A percentile compares a stretch with the other conserved stretches of the same genome.
Conservation (phyloP, 2,888 invertebrate genomes). For the Strigamia maritima region DNA sequence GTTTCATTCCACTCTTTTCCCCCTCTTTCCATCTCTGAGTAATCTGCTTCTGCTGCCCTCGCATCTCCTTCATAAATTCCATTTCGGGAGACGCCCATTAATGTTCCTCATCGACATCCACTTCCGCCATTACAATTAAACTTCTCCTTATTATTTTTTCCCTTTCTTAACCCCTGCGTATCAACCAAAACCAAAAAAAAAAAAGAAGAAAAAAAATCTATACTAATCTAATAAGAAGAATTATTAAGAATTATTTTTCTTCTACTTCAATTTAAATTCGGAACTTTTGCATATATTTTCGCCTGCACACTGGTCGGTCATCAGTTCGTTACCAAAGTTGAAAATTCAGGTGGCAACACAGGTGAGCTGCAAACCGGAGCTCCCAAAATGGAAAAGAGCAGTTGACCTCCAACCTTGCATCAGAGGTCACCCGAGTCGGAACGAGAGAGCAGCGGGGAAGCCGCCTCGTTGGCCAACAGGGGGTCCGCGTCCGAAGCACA, state of each 20-base stretch:
- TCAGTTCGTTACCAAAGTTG: constrained; percentile 19
- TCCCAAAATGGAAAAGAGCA: constrained; percentile 34
- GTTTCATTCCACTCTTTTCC: constrained; percentile 34
- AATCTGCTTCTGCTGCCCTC: constrained; percentile 34
- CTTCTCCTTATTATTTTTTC: background rate
- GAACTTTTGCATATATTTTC: no score
- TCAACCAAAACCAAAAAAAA: background rate
- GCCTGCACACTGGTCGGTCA: background rate
- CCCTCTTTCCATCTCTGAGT: constrained; percentile 34
- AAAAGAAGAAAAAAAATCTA: background rate
- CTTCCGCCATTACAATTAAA: constrained; percentile 34
- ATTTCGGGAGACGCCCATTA: constrained; percentile 34
- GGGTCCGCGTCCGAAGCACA: constrained; percentile 34
- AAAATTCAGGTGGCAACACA: constrained; percentile 32
- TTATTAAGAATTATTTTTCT: no score
- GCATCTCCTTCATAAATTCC: constrained; percentile 34
- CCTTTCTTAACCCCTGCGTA: background rate
- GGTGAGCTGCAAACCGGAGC: constrained; percentile 32
- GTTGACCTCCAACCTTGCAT: constrained; percentile 31
- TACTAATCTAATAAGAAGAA: no score
- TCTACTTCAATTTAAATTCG: no score
- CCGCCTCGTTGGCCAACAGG: constrained; percentile 25
- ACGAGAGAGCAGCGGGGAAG: constrained; percentile 30
- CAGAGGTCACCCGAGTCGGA: constrained; percentile 28
- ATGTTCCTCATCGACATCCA: constrained; percentile 34